Evolutionary conservation across 2,888 invertebrate genomes (phyloP), one percentile per base, ranked within the genome.

Genomic region (Sarcophaga variegata): DNA sequence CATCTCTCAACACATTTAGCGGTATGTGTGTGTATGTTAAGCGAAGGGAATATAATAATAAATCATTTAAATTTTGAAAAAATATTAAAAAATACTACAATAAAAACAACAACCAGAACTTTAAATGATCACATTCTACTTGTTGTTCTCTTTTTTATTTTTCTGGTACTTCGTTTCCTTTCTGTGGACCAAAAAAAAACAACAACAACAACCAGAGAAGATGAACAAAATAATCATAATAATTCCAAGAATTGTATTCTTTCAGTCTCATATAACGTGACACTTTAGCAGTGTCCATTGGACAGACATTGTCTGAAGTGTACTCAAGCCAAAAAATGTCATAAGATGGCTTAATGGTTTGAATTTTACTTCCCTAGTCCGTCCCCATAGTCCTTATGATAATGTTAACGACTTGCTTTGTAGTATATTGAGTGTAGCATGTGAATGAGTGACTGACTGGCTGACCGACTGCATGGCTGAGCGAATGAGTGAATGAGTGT

Each of bases 251-350:
- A 66, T 81, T 79, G 83, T 88, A 87, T 88, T 86, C 85, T 86
- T 85, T 83, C 81, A 85, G 85, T 84, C 37, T 37, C 37, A 2
- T 88, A 84, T 87, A 87, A 83, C 88, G 88, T 88, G 88, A 89
- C 89, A 89, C 86, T 88, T 88, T 87, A 88, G 4, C 17, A 54
- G 88, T 81, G 88, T 78, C 82, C 85, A 87, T 88, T 88, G 88
- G 63, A 78, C 47, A n/a, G 17, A 17, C 22, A 25, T 22, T 25
- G 11, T n/a, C 12, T 27, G 69, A 87, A 79, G 66, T 76, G 62
- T 70, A 76, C 79, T 82, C 75, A 79, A 84, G 79, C 81, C 37
- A 84, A 77, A 81, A 78, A 81, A 78, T 83, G 86, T 86, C 83
- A 69, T 81, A 79, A 83, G 79, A 75, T 64, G 63, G 81, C 12